phyloP scores from a whole-genome alignment of 1,140 invertebrate genomes.

The Mercenaria mercenaria region DNA sequence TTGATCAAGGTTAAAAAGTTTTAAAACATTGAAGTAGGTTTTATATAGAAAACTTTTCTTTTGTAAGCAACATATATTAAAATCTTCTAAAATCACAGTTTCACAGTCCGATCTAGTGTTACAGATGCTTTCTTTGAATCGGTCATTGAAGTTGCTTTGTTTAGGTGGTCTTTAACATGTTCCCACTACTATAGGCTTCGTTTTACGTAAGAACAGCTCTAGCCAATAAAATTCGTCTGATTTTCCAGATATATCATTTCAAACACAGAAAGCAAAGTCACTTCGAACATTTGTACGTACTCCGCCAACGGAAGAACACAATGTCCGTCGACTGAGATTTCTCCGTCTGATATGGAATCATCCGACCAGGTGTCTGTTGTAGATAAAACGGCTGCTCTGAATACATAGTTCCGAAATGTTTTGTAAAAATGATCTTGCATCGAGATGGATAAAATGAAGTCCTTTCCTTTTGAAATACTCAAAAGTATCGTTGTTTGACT shows the following conservation, averaged over 20 bases:
- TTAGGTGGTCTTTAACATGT: slow-evolving; percentile 42
- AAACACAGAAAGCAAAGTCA: not conserved
- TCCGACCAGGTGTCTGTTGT: slow-evolving; percentile 49
- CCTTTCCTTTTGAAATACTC: too few species aligned
- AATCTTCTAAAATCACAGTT: slow-evolving; percentile 50
- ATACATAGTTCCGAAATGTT: not conserved
- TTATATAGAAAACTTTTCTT: slow-evolving; percentile 15
- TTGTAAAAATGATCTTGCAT: not conserved
- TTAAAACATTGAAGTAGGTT: slow-evolving; percentile 32
- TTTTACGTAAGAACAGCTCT: slow-evolving; percentile 47
- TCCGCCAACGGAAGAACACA: slow-evolving; percentile 18
- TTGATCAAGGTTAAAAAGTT: slow-evolving; percentile 54
- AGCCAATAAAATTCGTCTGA: slow-evolving; percentile 10
- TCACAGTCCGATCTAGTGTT: slow-evolving; percentile 33
- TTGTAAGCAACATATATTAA: slow-evolving; percentile 58
- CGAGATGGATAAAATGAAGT: slow-evolving; percentile 1
- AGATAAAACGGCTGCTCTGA: slow-evolving; percentile 4
- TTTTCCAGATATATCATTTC: not conserved
- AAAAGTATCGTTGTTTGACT: too few species aligned
- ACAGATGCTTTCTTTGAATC: slow-evolving; percentile 38
- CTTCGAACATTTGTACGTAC: slow-evolving; percentile 48
- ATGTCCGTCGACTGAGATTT: slow-evolving; percentile 33
- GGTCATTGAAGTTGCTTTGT: not conserved
- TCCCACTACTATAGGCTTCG: slow-evolving; percentile 50
- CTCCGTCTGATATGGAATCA: slow-evolving; percentile 12